phyloP scores from a whole-genome alignment of 2,797 vertebrate genomes.

The Argentina silus region DNA sequence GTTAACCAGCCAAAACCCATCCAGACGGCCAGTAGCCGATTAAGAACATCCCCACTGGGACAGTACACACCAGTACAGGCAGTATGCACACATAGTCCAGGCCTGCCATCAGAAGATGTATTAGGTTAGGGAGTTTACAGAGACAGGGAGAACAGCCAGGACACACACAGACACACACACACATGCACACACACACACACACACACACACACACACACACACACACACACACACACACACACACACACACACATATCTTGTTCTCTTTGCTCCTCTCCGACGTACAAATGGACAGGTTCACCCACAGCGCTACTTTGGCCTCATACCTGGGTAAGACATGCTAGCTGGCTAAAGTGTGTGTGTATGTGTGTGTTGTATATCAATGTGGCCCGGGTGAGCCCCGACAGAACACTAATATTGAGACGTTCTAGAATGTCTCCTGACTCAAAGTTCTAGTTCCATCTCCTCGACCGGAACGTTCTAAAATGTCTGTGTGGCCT shows the following conservation, averaged over 20 bases:
- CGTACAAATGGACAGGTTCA: neutral
- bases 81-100: neutral
- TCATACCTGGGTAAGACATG: neutral
- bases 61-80: neutral
- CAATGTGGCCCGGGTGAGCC: neutral
- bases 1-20: neutral
- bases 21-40: slow-evolving; percentile 9
- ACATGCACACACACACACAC: slow-evolving; percentile 3
- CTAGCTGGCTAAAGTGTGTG: neutral
- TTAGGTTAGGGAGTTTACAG: neutral
- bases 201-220: slow-evolving; percentile 5
- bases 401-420: neutral
- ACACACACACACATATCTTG: slow-evolving; percentile 15
- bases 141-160: neutral
- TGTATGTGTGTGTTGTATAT: neutral
- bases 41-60: slow-evolving; percentile 12
- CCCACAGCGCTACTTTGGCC: neutral
- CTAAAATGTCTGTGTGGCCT: neutral
- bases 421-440: too few relatives aligned
- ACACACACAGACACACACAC: slow-evolving; percentile 1
- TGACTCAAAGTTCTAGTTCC: too few relatives aligned
- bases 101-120: neutral
- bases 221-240: neutral
- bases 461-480: neutral
- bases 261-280: neutral